These are phyloP conservation scores for Drosophila borborema DNA, from an alignment of 2,888 invertebrate species.

Conservation along the genomic window DNA sequence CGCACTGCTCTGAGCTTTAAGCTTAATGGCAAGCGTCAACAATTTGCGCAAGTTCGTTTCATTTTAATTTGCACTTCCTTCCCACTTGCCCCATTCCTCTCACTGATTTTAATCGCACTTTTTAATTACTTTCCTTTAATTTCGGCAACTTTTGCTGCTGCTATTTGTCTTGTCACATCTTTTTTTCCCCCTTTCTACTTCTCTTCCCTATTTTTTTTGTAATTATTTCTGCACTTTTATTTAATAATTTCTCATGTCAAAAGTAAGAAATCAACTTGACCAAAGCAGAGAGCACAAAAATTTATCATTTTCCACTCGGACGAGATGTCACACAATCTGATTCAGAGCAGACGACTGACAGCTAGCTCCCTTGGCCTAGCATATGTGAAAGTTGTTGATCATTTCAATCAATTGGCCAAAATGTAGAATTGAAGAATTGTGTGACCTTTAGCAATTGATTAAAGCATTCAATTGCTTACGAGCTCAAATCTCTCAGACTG, in stretches of 20 bases:
- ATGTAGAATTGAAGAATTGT: neutral
- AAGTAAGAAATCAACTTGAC: neutral
- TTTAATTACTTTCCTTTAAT: conserved; percentile 79
- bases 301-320: conserved; percentile 42
- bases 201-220: conserved; percentile 4
- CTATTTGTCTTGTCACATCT: conserved; percentile 60
- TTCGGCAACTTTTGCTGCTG: conserved; percentile 65
- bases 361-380: neutral
- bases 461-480: neutral
- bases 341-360: neutral
- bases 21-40: conserved; percentile 69
- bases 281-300: conserved; percentile 12
- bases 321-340: conserved; percentile 14
- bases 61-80: conserved; percentile 54
- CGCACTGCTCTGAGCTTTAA: conserved; percentile 57
- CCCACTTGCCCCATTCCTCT: neutral
- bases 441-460: neutral
- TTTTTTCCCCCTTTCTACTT: neutral
- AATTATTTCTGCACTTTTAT: conserved; percentile 65
- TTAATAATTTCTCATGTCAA: conserved; percentile 55
- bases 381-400: conserved; percentile 14
- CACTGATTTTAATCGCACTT: conserved; percentile 63
- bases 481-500: neutral
- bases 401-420: neutral
- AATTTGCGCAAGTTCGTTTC: conserved; percentile 60